phyloP scores from a whole-genome alignment of 1,140 invertebrate genomes.

The Rhizoglyphus robini region DNA sequence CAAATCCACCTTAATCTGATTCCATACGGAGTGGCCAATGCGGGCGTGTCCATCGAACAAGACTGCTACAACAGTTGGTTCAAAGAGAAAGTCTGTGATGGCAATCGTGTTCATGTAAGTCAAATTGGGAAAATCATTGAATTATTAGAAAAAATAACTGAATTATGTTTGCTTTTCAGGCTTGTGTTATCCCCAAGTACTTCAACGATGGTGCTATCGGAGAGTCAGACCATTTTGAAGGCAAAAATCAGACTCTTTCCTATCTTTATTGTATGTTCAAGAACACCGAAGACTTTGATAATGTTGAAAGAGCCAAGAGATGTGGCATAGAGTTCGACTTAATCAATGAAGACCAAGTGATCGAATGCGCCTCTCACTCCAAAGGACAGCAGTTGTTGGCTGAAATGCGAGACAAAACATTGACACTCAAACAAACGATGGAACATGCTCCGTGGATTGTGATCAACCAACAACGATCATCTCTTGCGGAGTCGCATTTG shows the following conservation, averaged over 20 bases:
- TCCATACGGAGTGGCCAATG: conserved; percentile 18
- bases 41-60: not conserved
- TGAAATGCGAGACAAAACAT: conserved; percentile 11
- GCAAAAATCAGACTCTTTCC: conserved; percentile 20
- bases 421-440: conserved; percentile 1
- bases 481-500: conserved; percentile 6
- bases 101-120: conserved; percentile 20
- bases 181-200: conserved; percentile 11
- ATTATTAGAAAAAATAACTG: too few relatives aligned
- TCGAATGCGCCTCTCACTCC: not conserved
- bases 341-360: conserved; percentile 5
- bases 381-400: conserved; percentile 11
- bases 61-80: not conserved
- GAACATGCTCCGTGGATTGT: conserved; percentile 19
- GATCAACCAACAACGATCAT: conserved; percentile 14
- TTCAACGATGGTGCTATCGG: conserved; percentile 1
- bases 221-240: conserved; percentile 9
- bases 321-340: conserved; percentile 11
- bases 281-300: conserved; percentile 1
- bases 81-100: not conserved
- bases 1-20: conserved; percentile 16
- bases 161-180: too few relatives aligned
- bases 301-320: not conserved
- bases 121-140: not conserved
- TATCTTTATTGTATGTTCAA: conserved; percentile 21